Base-by-base conservation (phyloP, 2,113 vertebrate species). In the Upupa epops region DNA sequence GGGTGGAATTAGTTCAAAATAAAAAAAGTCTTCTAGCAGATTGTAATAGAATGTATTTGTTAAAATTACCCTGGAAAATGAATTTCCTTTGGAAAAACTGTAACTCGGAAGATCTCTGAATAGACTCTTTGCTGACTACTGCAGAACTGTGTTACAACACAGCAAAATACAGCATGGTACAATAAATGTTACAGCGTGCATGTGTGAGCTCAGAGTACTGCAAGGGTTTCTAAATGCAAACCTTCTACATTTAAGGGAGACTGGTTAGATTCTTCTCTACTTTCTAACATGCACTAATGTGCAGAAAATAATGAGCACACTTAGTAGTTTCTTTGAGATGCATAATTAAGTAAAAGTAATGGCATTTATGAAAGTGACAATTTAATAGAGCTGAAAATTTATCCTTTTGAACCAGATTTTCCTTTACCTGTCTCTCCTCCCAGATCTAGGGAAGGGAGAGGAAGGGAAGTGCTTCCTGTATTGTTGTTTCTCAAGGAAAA, bases 81-180 rank as follows among this genome's bases (percentile, higher is more conserved):
- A 76, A 94, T 95, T 94, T 91, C 68, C 82, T 94, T 91, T 86
- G 91, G 85, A 95, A 94, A 94, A 93, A 29, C 76, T 65, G 25
- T 87, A 70, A 74, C 59, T 63, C 34, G 60, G 82, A 92, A 86
- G 74, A 87, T 72, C 26, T 78, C 54, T 11, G 61, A 90, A 92
- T 40, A 92, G 61, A 49, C 19, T 80, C 54, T 86, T 73, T 86
- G 75, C 91, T 94, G 89, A 89, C 80, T 89, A 40, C 52, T 90
- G 56, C 52, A 91, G 48, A 95, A 86, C 26, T 72, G 55, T 59
- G 32, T 79, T 90, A 58, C 84, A 49, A 85, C 37, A 40, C 78
- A 94, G 51, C 32, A 89, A 91, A 92, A 88, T 87, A 65, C 59
- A 85, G 18, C 66, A 55, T 17, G 22, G 51, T 73, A 82, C 81